Evolutionary conservation across 2,888 invertebrate species (phyloP).

Genomic region (Heliconius cydno): DNA sequence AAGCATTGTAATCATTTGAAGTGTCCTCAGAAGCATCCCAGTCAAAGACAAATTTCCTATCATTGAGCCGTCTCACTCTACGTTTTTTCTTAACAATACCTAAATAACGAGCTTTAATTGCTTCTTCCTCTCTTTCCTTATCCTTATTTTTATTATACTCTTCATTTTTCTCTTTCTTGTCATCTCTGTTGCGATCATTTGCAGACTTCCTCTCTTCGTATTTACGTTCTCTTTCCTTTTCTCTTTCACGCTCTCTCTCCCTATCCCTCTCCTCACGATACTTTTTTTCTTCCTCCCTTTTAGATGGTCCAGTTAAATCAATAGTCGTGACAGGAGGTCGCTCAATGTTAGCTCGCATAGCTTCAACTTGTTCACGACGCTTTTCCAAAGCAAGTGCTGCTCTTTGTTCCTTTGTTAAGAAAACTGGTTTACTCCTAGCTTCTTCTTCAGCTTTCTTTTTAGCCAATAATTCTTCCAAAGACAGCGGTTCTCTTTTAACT

Average conservation of each 20-base stretch:
- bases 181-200: slow-evolving; percentile 74
- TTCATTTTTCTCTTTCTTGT: slow-evolving; percentile 79
- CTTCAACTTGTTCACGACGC: slow-evolving; percentile 94
- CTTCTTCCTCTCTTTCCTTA: slow-evolving; percentile 96
- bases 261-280: slow-evolving; percentile 73
- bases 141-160: slow-evolving; percentile 87
- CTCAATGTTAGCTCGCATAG: slow-evolving; percentile 87
- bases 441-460: slow-evolving; percentile 98
- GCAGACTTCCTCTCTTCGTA: slow-evolving; percentile 81
- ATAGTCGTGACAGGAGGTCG: slow-evolving; percentile 73
- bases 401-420: slow-evolving; percentile 97
- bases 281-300: slow-evolving; percentile 73
- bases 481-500: slow-evolving; percentile 90
- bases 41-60: slow-evolving; percentile 99
- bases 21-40: slow-evolving; percentile 99
- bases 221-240: slow-evolving; percentile 73
- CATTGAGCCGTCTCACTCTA: slow-evolving; percentile 95
- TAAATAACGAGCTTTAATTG: slow-evolving; percentile 97
- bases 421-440: slow-evolving; percentile 97
- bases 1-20: slow-evolving; percentile 97
- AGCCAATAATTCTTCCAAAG: slow-evolving; percentile 96
- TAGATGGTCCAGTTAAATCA: slow-evolving; percentile 80
- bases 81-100: slow-evolving; percentile 97
- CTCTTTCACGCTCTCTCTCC: slow-evolving; percentile 86
- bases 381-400: slow-evolving; percentile 94